These are phyloP conservation scores for Actenoides hombroni DNA, from an alignment of 2,113 vertebrate genomes.

Conservation along the genomic window DNA sequence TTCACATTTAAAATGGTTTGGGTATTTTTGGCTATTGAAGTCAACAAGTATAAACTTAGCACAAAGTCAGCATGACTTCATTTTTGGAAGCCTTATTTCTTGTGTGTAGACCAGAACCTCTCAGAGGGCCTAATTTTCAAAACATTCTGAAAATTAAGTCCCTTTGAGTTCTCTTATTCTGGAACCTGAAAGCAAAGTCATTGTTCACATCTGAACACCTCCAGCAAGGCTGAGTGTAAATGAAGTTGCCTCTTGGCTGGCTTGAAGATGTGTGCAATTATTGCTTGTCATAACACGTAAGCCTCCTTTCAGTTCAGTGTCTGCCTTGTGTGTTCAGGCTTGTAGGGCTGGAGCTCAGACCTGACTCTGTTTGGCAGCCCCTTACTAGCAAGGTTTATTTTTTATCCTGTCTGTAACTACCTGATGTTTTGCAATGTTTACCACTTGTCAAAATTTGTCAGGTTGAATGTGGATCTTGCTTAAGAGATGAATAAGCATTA, in stretches of 20 bases:
- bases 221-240: not conserved
- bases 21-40: not conserved
- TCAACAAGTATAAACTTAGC: not conserved
- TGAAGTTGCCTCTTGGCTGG: not conserved
- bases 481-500: not conserved
- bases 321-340: not conserved
- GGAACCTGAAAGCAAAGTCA: not conserved
- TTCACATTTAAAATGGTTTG: not conserved
- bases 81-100: not conserved
- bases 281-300: fast-evolving
- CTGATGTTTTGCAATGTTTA: fast-evolving
- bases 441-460: not conserved
- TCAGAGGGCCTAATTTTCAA: not conserved
- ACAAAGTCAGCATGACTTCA: not conserved
- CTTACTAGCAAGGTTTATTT: not conserved
- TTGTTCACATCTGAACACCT: not conserved
- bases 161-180: not conserved
- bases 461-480: not conserved
- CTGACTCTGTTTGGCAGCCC: not conserved
- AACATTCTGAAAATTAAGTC: not conserved
- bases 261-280: not conserved
- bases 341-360: not conserved
- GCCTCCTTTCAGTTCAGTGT: not conserved
- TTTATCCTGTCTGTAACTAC: not conserved
- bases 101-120: not conserved